Conservation (phyloP, 2,797 vertebrate species). For the Myiothlypis coronata region DNA sequence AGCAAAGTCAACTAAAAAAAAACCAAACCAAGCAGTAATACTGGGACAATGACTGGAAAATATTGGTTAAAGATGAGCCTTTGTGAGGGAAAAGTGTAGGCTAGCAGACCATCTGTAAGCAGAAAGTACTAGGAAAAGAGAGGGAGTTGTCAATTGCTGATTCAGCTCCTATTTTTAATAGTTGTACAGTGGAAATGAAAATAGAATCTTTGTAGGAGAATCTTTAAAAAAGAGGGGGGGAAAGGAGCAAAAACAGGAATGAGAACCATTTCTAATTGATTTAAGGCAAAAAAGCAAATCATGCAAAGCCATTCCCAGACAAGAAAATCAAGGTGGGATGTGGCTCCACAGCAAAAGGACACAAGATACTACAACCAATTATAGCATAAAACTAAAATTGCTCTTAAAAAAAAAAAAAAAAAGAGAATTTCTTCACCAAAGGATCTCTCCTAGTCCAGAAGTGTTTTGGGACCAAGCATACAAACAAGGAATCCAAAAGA, state of each 20-base stretch:
- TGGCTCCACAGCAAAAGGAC: background rate
- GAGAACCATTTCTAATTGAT: background rate
- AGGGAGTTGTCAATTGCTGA: background rate
- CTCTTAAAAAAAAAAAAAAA: background rate
- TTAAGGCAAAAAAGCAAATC: background rate
- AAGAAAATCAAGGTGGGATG: background rate
- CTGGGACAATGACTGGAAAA: background rate
- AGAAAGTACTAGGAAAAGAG: background rate
- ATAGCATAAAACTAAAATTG: background rate
- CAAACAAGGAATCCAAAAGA: background rate
- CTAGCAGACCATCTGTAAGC: background rate
- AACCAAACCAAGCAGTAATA: rapidly evolving
- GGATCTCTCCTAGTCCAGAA: background rate
- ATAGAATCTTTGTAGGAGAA: background rate
- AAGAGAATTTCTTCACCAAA: background rate
- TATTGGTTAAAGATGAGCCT: background rate
- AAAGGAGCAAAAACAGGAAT: background rate
- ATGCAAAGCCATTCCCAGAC: background rate
- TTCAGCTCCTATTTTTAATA: background rate
- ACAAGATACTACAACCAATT: background rate
- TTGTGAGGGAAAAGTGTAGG: background rate
- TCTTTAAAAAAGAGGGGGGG: rapidly evolving
- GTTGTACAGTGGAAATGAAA: background rate
- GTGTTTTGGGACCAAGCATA: background rate
- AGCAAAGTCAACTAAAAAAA: background rate